A percentile compares a stretch with the other conserved stretches of the same genome.
phyloP scores from a whole-genome alignment of 2,113 vertebrate genomes.

The Desmodus rotundus region DNA sequence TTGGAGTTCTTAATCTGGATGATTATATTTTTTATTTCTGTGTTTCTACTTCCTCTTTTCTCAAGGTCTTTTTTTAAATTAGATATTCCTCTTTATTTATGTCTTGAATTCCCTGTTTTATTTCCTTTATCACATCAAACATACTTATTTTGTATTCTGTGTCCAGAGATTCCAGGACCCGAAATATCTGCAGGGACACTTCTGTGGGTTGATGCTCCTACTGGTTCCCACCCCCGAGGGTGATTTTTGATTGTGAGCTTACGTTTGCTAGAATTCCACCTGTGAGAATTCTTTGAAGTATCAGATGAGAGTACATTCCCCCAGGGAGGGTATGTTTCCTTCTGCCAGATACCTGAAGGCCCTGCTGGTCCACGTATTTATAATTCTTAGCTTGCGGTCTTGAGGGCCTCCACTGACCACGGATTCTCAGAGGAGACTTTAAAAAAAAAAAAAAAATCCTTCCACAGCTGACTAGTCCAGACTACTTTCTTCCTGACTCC shows the following conservation, averaged over 20 bases:
- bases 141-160: background rate
- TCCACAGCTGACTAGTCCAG: background rate
- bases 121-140: background rate
- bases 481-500: background rate
- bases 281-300: background rate
- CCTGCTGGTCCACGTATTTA: background rate
- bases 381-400: background rate
- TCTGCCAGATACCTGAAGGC: background rate
- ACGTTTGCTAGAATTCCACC: background rate
- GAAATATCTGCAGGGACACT: background rate
- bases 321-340: background rate
- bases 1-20: background rate
- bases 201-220: background rate
- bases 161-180: background rate
- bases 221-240: background rate
- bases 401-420: background rate
- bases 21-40: background rate
- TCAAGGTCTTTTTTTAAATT: background rate
- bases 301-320: background rate
- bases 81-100: background rate
- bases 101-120: background rate
- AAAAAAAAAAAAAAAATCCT: background rate
- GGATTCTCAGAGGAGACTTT: background rate
- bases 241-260: conserved; percentile 10
- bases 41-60: background rate